These are phyloP conservation scores for Alectoris magna DNA, from an alignment of 2,797 vertebrate genomes.

Conservation along the genomic window DNA sequence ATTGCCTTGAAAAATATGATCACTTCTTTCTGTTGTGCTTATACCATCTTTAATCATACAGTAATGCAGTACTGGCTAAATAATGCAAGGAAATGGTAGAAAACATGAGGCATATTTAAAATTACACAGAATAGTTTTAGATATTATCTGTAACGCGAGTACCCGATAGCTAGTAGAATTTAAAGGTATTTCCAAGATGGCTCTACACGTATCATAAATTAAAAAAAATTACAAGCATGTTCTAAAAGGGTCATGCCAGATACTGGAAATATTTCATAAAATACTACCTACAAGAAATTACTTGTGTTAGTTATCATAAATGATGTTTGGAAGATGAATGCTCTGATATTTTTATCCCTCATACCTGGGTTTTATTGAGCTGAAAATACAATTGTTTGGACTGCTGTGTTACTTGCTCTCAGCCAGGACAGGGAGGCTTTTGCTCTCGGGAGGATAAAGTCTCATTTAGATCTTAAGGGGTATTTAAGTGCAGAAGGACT, in stretches of 20 bases:
- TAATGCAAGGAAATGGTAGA: not conserved
- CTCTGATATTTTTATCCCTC: not conserved
- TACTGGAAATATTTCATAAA: not conserved
- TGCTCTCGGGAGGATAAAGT: not conserved
- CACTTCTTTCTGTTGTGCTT: not conserved
- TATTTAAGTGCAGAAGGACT: slow-evolving; percentile 7
- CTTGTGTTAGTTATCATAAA: not conserved
- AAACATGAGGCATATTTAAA: not conserved
- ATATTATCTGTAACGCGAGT: not conserved
- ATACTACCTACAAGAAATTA: not conserved
- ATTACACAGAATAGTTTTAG: not conserved
- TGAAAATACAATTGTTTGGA: not conserved
- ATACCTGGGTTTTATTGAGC: not conserved
- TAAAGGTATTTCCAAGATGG: not conserved
- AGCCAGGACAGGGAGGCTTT: not conserved
- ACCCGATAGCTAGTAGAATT: not conserved
- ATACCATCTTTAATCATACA: not conserved
- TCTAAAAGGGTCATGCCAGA: not conserved
- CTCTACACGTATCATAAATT: not conserved
- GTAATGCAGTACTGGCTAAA: not conserved
- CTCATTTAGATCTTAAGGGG: not conserved
- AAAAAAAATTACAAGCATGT: not conserved
- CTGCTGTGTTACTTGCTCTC: not conserved
- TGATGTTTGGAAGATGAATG: not conserved
- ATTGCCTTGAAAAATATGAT: not conserved